phyloP scores from a whole-genome alignment of 2,797 vertebrate genomes.

The Mareca strepera region DNA sequence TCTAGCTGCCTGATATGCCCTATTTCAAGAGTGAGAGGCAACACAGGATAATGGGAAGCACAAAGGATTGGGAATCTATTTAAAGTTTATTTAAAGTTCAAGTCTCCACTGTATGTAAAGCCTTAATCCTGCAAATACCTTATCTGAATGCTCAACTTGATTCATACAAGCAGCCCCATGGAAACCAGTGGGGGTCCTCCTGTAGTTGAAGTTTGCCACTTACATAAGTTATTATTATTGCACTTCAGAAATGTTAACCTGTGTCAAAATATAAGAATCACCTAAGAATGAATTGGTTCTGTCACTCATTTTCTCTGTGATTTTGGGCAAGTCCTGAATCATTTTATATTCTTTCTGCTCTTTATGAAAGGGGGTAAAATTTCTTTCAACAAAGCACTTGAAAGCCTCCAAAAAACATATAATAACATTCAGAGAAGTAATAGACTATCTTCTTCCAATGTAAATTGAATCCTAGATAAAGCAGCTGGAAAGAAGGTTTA shows the following conservation, averaged over 20 bases:
- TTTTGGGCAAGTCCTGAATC: neutral
- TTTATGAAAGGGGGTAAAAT: neutral
- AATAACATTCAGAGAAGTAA: constrained; percentile 6
- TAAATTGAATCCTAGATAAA: neutral
- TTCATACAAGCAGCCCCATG: neutral
- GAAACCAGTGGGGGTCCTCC: neutral
- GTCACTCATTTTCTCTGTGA: neutral
- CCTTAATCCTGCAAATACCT: constrained; percentile 22
- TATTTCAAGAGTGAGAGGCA: constrained; percentile 38
- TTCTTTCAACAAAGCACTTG: neutral
- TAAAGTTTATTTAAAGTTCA: constrained; percentile 32
- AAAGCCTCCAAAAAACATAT: neutral
- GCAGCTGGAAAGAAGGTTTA: constrained; percentile 2
- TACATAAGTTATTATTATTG: neutral
- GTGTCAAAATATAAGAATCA: neutral
- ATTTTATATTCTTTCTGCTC: neutral
- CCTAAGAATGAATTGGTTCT: neutral
- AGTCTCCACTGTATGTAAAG: neutral
- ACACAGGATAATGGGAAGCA: constrained; percentile 43
- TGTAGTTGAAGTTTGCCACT: neutral
- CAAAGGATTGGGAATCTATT: constrained; percentile 52
- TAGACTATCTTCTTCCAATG: neutral
- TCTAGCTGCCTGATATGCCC: constrained; percentile 32
- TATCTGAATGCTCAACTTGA: neutral
- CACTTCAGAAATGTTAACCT: neutral